Base-by-base conservation (phyloP, 2,888 invertebrate genomes). In the Flexamia atlantica region DNA sequence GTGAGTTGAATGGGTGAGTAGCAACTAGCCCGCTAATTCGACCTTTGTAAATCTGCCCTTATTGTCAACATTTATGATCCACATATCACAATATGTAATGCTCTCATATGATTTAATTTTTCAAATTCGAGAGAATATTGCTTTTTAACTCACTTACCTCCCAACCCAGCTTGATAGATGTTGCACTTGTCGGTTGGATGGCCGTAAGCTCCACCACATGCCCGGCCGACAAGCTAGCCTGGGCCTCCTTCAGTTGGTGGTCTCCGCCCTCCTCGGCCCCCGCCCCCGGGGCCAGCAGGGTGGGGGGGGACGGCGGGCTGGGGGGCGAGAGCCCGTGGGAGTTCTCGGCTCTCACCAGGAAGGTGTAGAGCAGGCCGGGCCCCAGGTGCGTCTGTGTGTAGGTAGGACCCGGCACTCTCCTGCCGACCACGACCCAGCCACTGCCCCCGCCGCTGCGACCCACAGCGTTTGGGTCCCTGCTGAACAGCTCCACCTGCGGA, bases 271-370 rank as follows among this genome's bases (percentile, higher is more conserved):
- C 46, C 28, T 40, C 50, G 20, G 84, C 85, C 25, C 57, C 40
- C 9, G 5, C 36, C 14, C 81, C 76, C 0, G 85, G 83, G 9
- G 86, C 80, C 50, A 87, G 57, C 10, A 93, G 92, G 83, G 95
- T 91, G 1, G 95, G 93, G 87, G 96, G 95, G 1, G 97, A 97
- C 84, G 85, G 81, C 17, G 86, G 86, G 25, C 85, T 97, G 0
- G 98, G 97, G 76, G 94, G 93, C 3, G 97, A 97, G 46, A 95
- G 88, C 2, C 95, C 95, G 90, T 98, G 97, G 0, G 95, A 95
- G 90, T 98, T 98, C 91, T 97, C 97, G 0, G 98, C 97, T 86
- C 96, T 92, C 36, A 98, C 94, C 82, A 98, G 91, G 91, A 98
- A 98, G 89, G 96, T 94, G 90, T 98, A 98, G 46, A 95, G 94